Conservation (phyloP, 2,113 vertebrate species). For the Dasyprocta punctata region DNA sequence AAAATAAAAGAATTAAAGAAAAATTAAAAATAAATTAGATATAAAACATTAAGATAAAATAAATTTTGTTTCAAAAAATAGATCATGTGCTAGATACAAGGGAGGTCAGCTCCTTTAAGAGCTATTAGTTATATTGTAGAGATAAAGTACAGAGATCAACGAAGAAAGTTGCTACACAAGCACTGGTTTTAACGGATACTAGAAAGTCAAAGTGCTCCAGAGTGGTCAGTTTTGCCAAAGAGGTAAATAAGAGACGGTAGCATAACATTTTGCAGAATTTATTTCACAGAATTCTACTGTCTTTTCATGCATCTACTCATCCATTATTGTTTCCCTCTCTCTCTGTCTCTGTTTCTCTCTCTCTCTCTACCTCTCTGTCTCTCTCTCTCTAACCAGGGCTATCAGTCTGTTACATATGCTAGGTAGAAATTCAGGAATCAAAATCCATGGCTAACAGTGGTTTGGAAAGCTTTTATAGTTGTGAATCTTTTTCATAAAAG, state of each 20-base stretch:
- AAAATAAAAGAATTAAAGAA: no score
- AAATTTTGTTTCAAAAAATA: no score
- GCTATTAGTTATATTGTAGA: neutral
- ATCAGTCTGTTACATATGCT: neutral
- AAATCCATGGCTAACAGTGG: neutral
- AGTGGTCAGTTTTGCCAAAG: neutral
- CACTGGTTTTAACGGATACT: neutral
- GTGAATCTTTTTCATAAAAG: neutral
- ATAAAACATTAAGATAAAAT: no score
- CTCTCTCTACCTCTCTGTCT: neutral
- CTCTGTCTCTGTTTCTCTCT: neutral
- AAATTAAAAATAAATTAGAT: no score
- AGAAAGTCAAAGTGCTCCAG: no score
- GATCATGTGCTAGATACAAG: neutral
- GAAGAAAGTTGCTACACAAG: neutral
- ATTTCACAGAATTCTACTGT: neutral
- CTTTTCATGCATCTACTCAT: neutral
- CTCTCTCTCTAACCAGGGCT: neutral
- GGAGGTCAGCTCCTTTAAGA: neutral
- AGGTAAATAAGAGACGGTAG: neutral
- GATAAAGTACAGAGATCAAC: neutral
- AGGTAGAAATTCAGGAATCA: slow-evolving; percentile 10
- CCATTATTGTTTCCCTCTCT: neutral
- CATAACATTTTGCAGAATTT: neutral
- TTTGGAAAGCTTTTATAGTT: neutral